phyloP scores from a whole-genome alignment of 2,113 vertebrate species.

The Syrrhaptes paradoxus region DNA sequence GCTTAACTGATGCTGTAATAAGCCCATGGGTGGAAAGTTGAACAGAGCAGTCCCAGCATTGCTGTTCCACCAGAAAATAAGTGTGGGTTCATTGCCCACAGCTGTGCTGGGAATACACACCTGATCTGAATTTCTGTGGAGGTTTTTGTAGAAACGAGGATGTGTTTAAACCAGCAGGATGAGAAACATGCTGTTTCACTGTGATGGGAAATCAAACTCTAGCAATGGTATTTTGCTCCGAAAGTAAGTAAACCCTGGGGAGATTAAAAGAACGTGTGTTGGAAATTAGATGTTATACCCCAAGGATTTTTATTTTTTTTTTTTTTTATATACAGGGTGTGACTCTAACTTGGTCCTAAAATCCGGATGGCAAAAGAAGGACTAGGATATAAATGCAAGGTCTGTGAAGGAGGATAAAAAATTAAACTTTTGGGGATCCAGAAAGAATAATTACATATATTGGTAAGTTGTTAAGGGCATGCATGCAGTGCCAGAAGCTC shows the following conservation, averaged over 20 bases:
- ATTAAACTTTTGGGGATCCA: neutral
- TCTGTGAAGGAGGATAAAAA: neutral
- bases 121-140: neutral
- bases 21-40: neutral
- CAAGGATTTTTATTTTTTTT: neutral
- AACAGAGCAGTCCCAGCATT: neutral
- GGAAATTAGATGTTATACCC: neutral
- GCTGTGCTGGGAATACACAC: neutral
- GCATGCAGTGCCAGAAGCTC: neutral
- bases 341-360: neutral
- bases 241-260: neutral
- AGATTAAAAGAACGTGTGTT: neutral
- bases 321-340: rapidly evolving
- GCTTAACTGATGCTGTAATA: neutral
- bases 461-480: too few species aligned
- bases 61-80: neutral
- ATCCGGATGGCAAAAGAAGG: neutral
- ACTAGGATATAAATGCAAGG: neutral
- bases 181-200: neutral
- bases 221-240: neutral
- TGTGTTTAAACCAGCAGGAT: neutral
- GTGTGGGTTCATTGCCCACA: neutral
- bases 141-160: neutral
- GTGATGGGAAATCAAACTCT: neutral
- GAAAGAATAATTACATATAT: neutral